phyloP scores from a whole-genome alignment of 2,113 vertebrate species.

The Stictonetta naevosa region DNA sequence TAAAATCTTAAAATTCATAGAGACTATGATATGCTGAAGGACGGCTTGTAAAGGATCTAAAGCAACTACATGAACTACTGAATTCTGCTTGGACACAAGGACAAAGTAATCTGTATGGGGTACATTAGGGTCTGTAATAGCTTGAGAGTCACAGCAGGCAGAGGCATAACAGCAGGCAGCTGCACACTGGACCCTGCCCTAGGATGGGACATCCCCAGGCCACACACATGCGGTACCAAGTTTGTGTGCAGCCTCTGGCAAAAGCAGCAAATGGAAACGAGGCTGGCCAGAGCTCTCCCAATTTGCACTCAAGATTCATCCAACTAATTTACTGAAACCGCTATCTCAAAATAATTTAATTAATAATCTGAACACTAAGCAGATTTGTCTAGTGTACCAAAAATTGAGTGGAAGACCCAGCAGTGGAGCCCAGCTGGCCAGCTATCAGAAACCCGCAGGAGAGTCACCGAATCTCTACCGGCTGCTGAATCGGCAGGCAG shows the following conservation, averaged over 20 bases:
- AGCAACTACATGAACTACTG: not conserved
- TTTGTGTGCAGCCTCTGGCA: not conserved
- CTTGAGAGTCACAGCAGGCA: not conserved
- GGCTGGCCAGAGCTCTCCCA: not conserved
- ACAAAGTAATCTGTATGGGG: not conserved
- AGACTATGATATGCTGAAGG: not conserved
- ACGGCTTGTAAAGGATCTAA: not conserved
- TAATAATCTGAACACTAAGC: not conserved
- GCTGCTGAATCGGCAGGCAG: not conserved
- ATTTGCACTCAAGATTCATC: not conserved
- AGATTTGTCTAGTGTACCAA: not conserved
- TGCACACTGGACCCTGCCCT: not conserved
- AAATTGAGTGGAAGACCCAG: not conserved
- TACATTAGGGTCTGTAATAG: not conserved
- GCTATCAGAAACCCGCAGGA: not conserved
- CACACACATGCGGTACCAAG: not conserved
- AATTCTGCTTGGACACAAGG: not conserved
- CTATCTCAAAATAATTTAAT: not conserved
- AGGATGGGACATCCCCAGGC: not conserved
- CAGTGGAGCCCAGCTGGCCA: not conserved
- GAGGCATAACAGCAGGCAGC: rapidly evolving
- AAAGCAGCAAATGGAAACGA: not conserved
- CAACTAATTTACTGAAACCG: not conserved
- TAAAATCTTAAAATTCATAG: not conserved
- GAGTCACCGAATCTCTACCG: rapidly evolving